These are phyloP conservation scores for Pogonus chalceus DNA, from an alignment of 1,140 invertebrate species.

Conservation along the genomic window DNA sequence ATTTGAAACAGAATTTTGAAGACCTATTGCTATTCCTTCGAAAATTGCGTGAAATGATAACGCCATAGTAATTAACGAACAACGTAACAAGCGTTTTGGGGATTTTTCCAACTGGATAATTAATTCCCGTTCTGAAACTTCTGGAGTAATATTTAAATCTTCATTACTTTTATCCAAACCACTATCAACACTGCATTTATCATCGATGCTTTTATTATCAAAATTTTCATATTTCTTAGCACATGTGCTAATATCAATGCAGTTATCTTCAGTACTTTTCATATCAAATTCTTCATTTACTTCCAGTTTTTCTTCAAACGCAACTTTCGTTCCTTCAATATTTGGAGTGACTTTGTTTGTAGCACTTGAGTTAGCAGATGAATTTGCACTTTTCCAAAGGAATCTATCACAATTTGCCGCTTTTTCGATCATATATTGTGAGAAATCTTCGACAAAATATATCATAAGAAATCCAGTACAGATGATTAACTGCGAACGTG, in stretches of 20 bases:
- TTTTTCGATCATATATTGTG: constrained; percentile 24
- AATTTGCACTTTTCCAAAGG: not conserved
- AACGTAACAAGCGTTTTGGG: constrained; percentile 39
- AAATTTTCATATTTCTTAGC: not conserved
- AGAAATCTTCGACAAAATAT: constrained; percentile 48
- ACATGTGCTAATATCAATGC: too few species aligned
- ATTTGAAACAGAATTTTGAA: constrained; percentile 49
- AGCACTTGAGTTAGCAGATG: not conserved
- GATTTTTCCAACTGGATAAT: constrained; percentile 14
- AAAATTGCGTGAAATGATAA: constrained; percentile 71
- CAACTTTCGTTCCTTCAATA: not conserved
- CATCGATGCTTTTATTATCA: not conserved
- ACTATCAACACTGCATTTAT: not conserved
- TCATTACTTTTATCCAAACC: constrained; percentile 2
- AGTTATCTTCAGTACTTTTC: too few species aligned
- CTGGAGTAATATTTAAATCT: not conserved
- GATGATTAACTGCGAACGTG: constrained; percentile 42
- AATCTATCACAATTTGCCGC: not conserved
- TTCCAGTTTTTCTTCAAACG: too few species aligned
- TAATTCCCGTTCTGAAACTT: not conserved
- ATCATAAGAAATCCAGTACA: constrained; percentile 51
- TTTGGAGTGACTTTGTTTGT: not conserved
- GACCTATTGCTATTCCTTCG: constrained; percentile 70
- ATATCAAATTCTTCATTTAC: too few species aligned
- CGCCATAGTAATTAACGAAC: constrained; percentile 59